Evolutionary conservation across 2,797 vertebrate genomes (phyloP), one percentile per base, ranked within the genome.

Genomic region (Lepus oiostolus): DNA sequence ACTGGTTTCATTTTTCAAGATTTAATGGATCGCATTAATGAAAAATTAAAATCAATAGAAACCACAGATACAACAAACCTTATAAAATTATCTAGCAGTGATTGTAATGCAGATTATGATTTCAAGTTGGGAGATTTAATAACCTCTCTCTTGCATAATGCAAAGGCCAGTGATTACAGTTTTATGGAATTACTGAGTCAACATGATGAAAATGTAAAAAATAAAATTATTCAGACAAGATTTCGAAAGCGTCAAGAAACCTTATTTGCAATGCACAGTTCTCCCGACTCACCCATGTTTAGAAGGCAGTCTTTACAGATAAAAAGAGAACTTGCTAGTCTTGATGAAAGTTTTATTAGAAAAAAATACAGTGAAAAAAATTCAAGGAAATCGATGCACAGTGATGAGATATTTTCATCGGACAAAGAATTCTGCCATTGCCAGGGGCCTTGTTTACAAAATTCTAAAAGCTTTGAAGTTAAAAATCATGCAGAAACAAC

Each of bases 21-120:
- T 65, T 98, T 99, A 97, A 98, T 99, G 98, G 98, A 99, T 96
- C 98, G 98, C 88, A 99, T 99, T 97, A 99, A 98, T 97, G 98
- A 99, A 96, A 99, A 99, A 97, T 98, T 99, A 95, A 99, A 99
- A 97, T 99, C 98, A 89, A 99, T 99, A 97, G 98, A 98, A 97
- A 98, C 99, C 75, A 97, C 98, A 95, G 99, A 99, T 97, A 98
- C 97, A 92, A 98, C 98, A 89, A 98, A 98, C 96, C 93, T 98
- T 74, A 76, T 97, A 58, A 98, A 98, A 93, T 97, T 98, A 67
- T 93, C 98, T 58, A 96, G 94, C 38, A 96, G 92, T 97, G 98
- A 98, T 96, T 98, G 96, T 91, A 97, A 96, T 81, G 98, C 98
- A 96, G 98, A 98, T 97, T 98, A 97, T 50, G 98, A 98, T 90